phyloP scores from a whole-genome alignment of 2,888 invertebrate genomes.

The Scaptomyza flava region DNA sequence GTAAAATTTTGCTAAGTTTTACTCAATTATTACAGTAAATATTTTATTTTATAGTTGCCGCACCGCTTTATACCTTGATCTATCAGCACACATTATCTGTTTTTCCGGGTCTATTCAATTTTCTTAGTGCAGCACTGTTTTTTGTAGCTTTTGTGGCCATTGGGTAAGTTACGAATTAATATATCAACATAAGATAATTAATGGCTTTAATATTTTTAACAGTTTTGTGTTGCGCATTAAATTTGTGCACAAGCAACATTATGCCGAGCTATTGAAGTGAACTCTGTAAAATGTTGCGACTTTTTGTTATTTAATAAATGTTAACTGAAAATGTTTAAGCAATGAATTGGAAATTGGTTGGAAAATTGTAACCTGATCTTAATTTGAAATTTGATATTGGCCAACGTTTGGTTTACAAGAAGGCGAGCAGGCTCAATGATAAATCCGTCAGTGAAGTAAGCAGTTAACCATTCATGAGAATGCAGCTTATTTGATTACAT shows the following conservation, averaged over 20 bases:
- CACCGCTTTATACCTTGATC: conserved; percentile 88
- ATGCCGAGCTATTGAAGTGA: conserved; percentile 73
- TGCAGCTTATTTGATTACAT: too few relatives aligned
- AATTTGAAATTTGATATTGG: too few relatives aligned
- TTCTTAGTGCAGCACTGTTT: conserved; percentile 85
- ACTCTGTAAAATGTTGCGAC: background rate
- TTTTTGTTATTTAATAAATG: too few relatives aligned
- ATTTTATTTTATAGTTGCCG: conserved; percentile 82
- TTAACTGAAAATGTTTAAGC: too few relatives aligned
- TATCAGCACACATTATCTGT: conserved; percentile 86
- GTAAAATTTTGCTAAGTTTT: background rate
- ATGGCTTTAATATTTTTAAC: conserved; percentile 3
- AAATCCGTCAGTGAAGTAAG: too few relatives aligned
- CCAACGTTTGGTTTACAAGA: too few relatives aligned
- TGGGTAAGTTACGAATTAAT: conserved; percentile 60
- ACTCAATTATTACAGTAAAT: background rate
- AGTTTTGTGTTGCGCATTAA: conserved; percentile 76
- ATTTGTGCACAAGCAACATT: conserved; percentile 64
- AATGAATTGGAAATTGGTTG: too few relatives aligned
- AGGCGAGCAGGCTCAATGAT: too few relatives aligned
- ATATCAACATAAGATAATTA: background rate
- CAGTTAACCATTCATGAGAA: too few relatives aligned
- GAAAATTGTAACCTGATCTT: too few relatives aligned
- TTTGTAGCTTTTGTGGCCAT: conserved; percentile 73
- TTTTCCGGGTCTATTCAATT: conserved; percentile 87